A percentile compares a stretch with the other conserved stretches of the same genome.
These are phyloP conservation scores for Strigamia crassipes DNA, from an alignment of 2,888 invertebrate genomes.

Conservation along the genomic window DNA sequence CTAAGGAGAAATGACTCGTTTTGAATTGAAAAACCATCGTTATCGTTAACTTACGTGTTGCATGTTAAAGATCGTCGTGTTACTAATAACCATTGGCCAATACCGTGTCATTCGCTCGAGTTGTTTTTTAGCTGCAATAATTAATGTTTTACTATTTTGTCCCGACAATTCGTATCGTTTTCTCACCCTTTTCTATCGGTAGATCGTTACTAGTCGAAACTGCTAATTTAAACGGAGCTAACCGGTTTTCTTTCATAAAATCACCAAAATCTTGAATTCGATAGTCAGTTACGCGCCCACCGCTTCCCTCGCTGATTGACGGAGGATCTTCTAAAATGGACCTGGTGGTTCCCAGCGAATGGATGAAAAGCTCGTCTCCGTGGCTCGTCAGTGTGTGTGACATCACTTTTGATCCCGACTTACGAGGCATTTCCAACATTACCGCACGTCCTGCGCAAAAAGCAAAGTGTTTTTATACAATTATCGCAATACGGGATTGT, in stretches of 20 bases:
- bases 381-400: conserved; percentile 93
- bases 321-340: conserved; percentile 93
- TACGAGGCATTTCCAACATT: conserved; percentile 61
- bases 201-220: conserved; percentile 52
- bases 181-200: conserved; percentile 54
- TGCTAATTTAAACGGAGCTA: conserved; percentile 70
- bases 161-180: too few relatives aligned
- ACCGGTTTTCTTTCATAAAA: conserved; percentile 80
- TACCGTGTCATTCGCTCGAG: conserved; percentile 80
- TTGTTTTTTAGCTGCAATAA: conserved; percentile 66
- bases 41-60: conserved; percentile 58
- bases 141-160: not conserved
- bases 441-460: conserved; percentile 60
- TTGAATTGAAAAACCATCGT: not conserved
- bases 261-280: conserved; percentile 82
- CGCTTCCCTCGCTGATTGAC: conserved; percentile 90
- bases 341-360: conserved; percentile 80
- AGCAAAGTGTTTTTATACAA: not conserved
- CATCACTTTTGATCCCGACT: conserved; percentile 77
- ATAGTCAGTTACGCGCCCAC: conserved; percentile 92
- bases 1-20: conserved; percentile 59
- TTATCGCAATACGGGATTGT: too few relatives aligned
- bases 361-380: conserved; percentile 94
- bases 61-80: conserved; percentile 83
- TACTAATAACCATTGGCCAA: conserved; percentile 77